Percentiles rank a stretch among this genome's conserved stretches.
Conservation (phyloP, 2,797 vertebrate species). For the Alca torda region DNA sequence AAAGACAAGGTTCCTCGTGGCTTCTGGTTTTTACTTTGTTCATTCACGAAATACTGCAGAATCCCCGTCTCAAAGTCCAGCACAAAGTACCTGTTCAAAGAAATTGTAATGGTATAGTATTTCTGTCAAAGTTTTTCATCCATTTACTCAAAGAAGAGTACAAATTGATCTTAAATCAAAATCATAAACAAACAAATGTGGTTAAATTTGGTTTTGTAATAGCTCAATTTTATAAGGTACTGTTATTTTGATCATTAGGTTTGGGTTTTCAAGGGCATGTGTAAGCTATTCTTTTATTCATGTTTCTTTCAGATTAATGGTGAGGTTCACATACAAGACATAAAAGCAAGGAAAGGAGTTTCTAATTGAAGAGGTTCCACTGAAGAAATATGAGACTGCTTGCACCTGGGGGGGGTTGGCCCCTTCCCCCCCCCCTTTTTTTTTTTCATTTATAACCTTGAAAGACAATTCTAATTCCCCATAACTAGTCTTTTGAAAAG, state of each 20-base stretch:
- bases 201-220: not conserved
- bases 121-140: not conserved
- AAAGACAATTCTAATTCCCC: not conserved
- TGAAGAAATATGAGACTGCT: not conserved
- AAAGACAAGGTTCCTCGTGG: conserved; percentile 90
- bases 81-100: conserved; percentile 89
- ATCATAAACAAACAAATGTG: not conserved
- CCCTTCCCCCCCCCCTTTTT: not conserved
- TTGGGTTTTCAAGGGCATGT: not conserved
- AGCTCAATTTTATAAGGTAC: not conserved
- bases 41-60: conserved; percentile 95
- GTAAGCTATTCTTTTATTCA: not conserved
- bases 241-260: not conserved
- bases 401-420: not conserved
- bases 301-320: not conserved
- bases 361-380: not conserved
- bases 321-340: not conserved
- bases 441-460: not conserved
- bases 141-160: not conserved
- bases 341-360: not conserved
- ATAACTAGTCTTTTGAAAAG: not conserved
- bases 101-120: not conserved
- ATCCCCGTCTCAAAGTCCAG: conserved; percentile 89
- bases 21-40: conserved; percentile 92
- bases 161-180: not conserved